Evolutionary conservation across 2,888 invertebrate genomes (phyloP), one percentile per base, ranked within the genome.

Genomic region (Pristionchus exspectatus): DNA sequence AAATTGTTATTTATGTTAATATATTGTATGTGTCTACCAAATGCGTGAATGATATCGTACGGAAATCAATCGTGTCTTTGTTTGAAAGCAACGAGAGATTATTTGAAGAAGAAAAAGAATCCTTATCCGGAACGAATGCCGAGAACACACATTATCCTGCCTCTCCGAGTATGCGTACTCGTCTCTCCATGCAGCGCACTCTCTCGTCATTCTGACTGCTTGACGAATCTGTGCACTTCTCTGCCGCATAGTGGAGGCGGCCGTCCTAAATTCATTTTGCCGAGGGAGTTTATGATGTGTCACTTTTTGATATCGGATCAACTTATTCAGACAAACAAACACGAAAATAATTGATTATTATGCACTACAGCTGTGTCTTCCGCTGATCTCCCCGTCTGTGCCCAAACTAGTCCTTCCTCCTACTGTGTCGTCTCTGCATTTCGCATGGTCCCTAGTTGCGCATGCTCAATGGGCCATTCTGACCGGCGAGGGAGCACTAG

Each of bases 371-470:
- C 18, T 72, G 33, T 72, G 33, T 1, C 72, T 33, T 33, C 33
- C 72, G 10, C 72, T 72, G 72, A 72, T 72, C 72, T 69, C 72
- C 21, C 38, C 74, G 21, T 9, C 38, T 24, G 21, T 38, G 24
- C 38, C 27, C 74, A 44, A 74, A 74, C 74, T 74, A 74, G 74
- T 74, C 74, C 38, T 21, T 38, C 33, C 74, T 38, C 16, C 69
- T 30, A 27, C 30, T 69, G 27, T 69, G 12, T 30, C 69, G 38
- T 74, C 38, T 74, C 74, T 21, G 9, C 33, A 38, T 74, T 38
- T 33, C 21, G 21, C 38, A 44, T 21, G 38, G 2, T 74, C 74
- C 9, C 74, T 74, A 9, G 21, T 21, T 10, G 5, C 38, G 33
- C 7, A 21, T 74, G 74, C 21, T 10, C 21, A 38, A 50, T 50